phyloP scores from a whole-genome alignment of 2,888 invertebrate genomes.

The Ochropacha duplaris region DNA sequence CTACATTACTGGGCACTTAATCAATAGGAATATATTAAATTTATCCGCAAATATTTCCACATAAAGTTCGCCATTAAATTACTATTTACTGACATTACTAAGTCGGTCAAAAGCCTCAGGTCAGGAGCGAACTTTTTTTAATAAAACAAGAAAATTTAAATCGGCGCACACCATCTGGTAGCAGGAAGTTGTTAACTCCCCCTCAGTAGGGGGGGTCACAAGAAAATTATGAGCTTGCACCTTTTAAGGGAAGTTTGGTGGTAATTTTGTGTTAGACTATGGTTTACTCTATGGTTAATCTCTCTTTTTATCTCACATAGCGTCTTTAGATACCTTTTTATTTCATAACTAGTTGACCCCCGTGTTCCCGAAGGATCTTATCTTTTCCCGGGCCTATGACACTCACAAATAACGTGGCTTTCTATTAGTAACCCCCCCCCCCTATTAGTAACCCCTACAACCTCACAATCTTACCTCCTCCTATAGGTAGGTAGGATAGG shows the following conservation, averaged over 20 bases:
- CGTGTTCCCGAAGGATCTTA: too few relatives aligned
- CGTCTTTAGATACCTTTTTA: too few relatives aligned
- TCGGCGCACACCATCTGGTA: slow-evolving; percentile 46
- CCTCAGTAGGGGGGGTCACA: slow-evolving; percentile 24
- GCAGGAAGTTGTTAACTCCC: slow-evolving; percentile 40
- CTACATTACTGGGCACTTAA: too few relatives aligned
- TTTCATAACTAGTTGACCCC: too few relatives aligned
- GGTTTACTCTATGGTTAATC: neutral
- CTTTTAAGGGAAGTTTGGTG: slow-evolving; percentile 47
- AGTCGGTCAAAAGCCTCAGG: slow-evolving; percentile 13
- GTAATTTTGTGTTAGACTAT: slow-evolving; percentile 22
- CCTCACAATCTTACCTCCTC: too few relatives aligned
- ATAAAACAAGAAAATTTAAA: slow-evolving; percentile 58
- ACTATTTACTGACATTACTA: slow-evolving; percentile 8
- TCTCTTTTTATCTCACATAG: too few relatives aligned
- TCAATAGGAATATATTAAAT: neutral
- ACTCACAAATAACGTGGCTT: too few relatives aligned
- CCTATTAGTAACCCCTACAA: too few relatives aligned
- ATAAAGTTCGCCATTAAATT: neutral
- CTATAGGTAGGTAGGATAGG: too few relatives aligned
- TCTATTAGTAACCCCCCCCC: too few relatives aligned
- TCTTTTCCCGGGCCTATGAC: too few relatives aligned
- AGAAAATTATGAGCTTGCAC: slow-evolving; percentile 40
- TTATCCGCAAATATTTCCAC: neutral
- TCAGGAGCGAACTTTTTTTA: slow-evolving; percentile 56